These are phyloP conservation scores for Dromas ardeola DNA, from an alignment of 2,113 vertebrate species.

Conservation along the genomic window DNA sequence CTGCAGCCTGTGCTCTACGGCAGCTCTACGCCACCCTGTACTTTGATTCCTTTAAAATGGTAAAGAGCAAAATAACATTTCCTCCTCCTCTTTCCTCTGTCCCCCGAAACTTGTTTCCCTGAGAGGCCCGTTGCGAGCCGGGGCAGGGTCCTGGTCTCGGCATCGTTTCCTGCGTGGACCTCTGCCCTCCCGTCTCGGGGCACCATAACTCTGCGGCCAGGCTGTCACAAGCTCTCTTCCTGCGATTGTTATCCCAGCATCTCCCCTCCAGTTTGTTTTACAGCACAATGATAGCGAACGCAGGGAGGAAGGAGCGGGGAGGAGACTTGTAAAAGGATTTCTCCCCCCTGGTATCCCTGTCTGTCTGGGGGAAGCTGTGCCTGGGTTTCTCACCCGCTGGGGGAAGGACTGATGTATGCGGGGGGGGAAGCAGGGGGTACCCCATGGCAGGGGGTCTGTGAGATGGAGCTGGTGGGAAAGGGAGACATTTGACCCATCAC, in stretches of 20 bases:
- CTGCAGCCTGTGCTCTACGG: not conserved
- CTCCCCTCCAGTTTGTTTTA: constrained; percentile 29
- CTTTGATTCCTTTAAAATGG: not conserved
- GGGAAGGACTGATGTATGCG: not conserved
- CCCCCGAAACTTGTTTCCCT: not conserved
- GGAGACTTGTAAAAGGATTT: not conserved
- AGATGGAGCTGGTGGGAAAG: not conserved
- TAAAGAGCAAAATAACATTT: not conserved
- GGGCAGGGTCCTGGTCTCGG: not conserved
- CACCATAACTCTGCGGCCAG: not conserved
- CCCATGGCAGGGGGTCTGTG: not conserved
- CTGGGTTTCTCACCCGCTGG: not conserved
- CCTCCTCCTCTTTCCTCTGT: not conserved
- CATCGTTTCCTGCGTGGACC: constrained; percentile 1
- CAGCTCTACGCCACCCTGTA: fast-evolving
- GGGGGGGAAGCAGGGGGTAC: not conserved
- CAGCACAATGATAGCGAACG: not conserved
- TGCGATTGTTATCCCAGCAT: constrained; percentile 38
- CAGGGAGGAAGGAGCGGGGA: constrained; percentile 35
- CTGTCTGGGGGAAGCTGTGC: not conserved
- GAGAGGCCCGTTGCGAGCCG: not conserved
- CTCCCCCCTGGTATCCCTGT: not conserved
- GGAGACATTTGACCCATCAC: not conserved
- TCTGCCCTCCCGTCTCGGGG: not conserved
- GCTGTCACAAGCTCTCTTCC: constrained; percentile 47